Base-by-base conservation (phyloP, 2,797 vertebrate species). In the Furcifer pardalis region DNA sequence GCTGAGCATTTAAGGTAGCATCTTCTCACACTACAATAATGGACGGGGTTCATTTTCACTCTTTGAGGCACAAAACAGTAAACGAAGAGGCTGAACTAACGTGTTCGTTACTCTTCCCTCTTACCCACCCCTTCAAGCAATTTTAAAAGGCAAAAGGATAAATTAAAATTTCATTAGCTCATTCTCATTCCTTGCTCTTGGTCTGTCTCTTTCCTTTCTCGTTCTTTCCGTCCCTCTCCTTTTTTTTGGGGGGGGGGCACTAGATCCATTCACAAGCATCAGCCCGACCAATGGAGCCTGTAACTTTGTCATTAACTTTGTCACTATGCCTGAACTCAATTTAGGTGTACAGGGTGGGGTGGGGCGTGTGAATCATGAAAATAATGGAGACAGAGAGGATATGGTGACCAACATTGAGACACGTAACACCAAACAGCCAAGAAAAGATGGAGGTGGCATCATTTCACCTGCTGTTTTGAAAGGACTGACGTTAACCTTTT, bases 31-130 rank as follows among this genome's bases (percentile, higher is more conserved):
- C 94, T n/a, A n/a, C 94, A 94, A 95, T 93, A 94, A 94, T 84
- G 92, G 94, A 91, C 89, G 93, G 92, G 93, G 92, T 90, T 94
- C 92, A 94, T 74, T 94, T 93, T 93, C 93, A 87, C 93, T 95
- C 93, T 94, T 93, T 94, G 94, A 94, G 94, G 93, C 94, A 95
- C 89, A 95, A 95, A 94, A 95, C 93, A 95, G 94, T 91, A 93
- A 94, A 94, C 92, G 92, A 93, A 93, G 86, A 94, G 89, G 93
- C 94, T 94, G 92, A 94, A 92, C 93, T 90, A 90, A 91, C 84
- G 87, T 32, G 87, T 86, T 94, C n/a, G 89, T 85, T 90, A 92
- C 23, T 63, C 65, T 62, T 63, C 62, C 68, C 6, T n/a, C 0
- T 74, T 83, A 21, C 77, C 74, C 77, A 69, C 1, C 0, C 79